Evolutionary conservation across 2,113 vertebrate genomes (phyloP).

Genomic region (Menura novaehollandiae): DNA sequence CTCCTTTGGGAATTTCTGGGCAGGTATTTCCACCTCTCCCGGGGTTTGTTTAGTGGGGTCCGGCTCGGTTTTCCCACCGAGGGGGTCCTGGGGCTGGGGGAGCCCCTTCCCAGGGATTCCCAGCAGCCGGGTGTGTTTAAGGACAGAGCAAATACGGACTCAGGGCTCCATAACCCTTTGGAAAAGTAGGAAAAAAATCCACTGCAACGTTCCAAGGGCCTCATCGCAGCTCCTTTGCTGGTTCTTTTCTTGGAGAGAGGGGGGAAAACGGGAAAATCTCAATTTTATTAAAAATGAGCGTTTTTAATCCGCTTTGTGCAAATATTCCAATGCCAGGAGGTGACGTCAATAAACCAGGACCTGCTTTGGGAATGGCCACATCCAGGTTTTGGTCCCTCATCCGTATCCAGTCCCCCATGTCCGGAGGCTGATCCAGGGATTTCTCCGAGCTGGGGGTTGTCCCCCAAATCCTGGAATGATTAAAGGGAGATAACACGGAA

Average conservation of each 20-base stretch:
- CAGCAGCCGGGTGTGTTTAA: not conserved
- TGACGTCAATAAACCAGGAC: not conserved
- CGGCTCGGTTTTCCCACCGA: not conserved
- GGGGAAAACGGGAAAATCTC: not conserved
- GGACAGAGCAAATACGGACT: not conserved
- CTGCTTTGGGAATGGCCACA: not conserved
- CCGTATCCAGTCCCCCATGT: accelerated
- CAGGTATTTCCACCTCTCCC: not conserved
- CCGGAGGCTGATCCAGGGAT: accelerated
- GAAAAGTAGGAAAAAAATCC: not conserved
- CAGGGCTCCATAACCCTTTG: not conserved
- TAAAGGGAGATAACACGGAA: not conserved
- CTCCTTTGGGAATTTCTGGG: not conserved
- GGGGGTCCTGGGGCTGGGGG: too few species aligned
- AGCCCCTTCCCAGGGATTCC: not conserved
- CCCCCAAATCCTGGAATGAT: not conserved
- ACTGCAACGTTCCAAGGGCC: not conserved
- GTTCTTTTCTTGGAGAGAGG: not conserved
- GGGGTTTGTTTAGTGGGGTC: not conserved
- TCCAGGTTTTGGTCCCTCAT: not conserved
- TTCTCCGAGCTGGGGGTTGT: not conserved
- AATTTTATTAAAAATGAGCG: not conserved
- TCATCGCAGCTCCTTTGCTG: not conserved
- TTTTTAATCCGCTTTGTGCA: accelerated
- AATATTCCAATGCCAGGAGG: not conserved